These are phyloP conservation scores for Lagopus leucura DNA, from an alignment of 2,113 vertebrate species.

Conservation along the genomic window DNA sequence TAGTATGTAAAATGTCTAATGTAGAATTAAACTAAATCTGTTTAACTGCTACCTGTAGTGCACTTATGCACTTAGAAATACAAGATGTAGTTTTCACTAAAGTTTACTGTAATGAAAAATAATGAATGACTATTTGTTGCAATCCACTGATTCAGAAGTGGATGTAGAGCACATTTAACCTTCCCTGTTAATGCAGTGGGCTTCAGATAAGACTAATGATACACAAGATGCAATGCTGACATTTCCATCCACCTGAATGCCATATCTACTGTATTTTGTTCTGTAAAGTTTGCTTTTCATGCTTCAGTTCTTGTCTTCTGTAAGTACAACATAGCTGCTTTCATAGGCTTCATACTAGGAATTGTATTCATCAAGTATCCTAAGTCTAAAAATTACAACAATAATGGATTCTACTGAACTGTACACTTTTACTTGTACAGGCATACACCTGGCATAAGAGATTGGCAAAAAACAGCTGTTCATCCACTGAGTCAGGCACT, in stretches of 20 bases:
- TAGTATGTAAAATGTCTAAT: background rate
- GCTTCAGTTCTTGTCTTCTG: background rate
- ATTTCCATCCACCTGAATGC: background rate
- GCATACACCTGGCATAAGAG: too few relatives aligned
- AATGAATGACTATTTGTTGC: background rate
- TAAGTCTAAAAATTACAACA: background rate
- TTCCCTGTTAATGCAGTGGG: background rate
- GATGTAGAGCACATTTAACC: background rate
- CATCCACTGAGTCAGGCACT: background rate
- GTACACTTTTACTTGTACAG: background rate
- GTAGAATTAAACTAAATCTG: background rate
- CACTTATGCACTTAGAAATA: background rate
- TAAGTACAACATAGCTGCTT: background rate
- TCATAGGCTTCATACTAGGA: background rate
- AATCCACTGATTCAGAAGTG: background rate
- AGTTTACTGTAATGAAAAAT: background rate
- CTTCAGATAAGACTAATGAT: background rate
- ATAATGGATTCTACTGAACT: background rate
- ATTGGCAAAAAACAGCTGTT: background rate
- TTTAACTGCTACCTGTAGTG: background rate
- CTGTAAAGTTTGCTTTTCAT: background rate
- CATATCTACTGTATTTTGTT: background rate
- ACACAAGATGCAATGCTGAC: fast-evolving
- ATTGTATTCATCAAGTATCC: background rate
- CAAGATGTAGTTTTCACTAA: background rate